Evolutionary conservation across 92 coral and sea anemone species (phyloP), one percentile per base, ranked within the genome.

Genomic region (Zoanthus gigantus): DNA sequence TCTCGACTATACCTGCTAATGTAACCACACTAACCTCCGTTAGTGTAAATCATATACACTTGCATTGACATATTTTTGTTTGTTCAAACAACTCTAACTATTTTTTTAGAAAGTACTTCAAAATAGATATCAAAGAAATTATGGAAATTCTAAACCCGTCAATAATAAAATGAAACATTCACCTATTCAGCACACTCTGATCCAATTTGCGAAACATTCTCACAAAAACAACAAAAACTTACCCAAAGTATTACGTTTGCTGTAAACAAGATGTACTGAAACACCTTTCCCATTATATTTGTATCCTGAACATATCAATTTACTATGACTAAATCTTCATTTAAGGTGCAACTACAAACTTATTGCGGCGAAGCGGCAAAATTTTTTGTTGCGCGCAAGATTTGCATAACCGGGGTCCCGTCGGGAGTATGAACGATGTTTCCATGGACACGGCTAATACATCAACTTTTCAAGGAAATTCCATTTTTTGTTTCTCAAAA

Each of bases 191-290:
- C 58, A 53, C 10, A 14, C 66, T 58, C n/a, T 11, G 66, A 58
- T 58, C 66, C 16, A 14, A 58, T 58, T 58, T 58, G 66, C 66
- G 66, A 58, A 58, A 58, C 18, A 58, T 58, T 58, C 66, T 58
- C 66, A 58, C n/a, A 58, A 58, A 14, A 58, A 58, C 66, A 11
- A 58, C 66, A 58, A 0, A 60, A 65, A 30, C 84, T 79, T 79
- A 79, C 84, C 84, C 84, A 79, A 34, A 79, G 37, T 47, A 79
- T 31, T 12, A 63, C 58, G 74, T 79, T 79, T 46, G 84, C 84
- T 63, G 84, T 14, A 79, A 79, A 79, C 1, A 79, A 52, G 74
- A 65, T 79, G 84, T 79, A 79, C 58, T 79, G 84, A 44, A 79
- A 68, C 13, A 65, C 84, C 42, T 79, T 79, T 29, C 84, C 84